Percentiles rank a stretch among this genome's conserved stretches.
phyloP scores from a whole-genome alignment of 2,888 invertebrate species.

The Clistopyga incitator region DNA sequence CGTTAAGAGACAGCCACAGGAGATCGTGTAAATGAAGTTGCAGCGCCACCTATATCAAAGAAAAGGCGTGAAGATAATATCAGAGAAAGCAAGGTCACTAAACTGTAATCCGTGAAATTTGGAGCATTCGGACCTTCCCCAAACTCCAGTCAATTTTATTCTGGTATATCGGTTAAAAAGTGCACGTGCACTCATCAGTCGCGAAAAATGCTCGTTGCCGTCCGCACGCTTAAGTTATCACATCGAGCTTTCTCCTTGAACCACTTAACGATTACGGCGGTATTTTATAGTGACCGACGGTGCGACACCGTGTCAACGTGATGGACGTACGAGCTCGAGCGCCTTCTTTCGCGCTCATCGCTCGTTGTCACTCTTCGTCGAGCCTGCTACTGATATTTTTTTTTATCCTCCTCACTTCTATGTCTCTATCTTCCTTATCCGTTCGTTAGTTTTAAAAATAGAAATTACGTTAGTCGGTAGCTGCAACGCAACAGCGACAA shows the following conservation, averaged over 20 bases:
- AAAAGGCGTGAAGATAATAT: neutral
- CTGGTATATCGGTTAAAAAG: constrained; percentile 9
- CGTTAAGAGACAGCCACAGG: neutral
- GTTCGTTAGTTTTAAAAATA: constrained; percentile 68
- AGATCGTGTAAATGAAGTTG: neutral
- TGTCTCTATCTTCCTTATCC: constrained; percentile 63
- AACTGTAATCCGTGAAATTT: too few species aligned
- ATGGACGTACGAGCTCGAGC: constrained; percentile 36
- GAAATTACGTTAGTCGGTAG: constrained; percentile 62
- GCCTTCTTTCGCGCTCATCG: constrained; percentile 40
- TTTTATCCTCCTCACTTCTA: constrained; percentile 9
- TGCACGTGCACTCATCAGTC: constrained; percentile 18
- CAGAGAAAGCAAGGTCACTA: too few species aligned
- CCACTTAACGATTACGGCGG: constrained; percentile 71
- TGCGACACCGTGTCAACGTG: constrained; percentile 56
- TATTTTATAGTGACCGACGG: constrained; percentile 57
- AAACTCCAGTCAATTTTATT: neutral
- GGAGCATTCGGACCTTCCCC: too few species aligned
- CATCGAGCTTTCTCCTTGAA: constrained; percentile 69
- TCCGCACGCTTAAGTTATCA: constrained; percentile 57
- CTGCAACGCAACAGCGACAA: constrained; percentile 11
- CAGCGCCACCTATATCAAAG: neutral
- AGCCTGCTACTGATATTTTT: constrained; percentile 34
- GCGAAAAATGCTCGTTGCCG: constrained; percentile 52
- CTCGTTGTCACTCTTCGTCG: constrained; percentile 33